Conservation (phyloP, 2,888 invertebrate species). For the Zhuqinia jingwanae region DNA sequence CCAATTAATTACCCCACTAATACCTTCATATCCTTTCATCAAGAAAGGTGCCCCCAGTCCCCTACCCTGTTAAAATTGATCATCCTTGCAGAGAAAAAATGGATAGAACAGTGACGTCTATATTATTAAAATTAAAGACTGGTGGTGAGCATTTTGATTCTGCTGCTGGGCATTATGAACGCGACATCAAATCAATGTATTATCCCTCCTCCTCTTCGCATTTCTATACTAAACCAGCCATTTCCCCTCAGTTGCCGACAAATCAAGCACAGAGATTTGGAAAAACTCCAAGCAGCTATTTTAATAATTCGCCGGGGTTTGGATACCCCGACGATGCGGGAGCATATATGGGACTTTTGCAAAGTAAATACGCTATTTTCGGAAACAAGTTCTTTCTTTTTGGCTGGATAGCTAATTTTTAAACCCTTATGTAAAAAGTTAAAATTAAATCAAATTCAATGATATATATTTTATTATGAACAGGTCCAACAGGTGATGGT, state of each 20-base stretch:
- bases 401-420: too few species aligned
- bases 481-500: constrained; percentile 22
- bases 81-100: not conserved
- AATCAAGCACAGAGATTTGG: not conserved
- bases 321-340: not conserved
- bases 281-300: not conserved
- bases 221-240: not conserved
- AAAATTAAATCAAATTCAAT: too few species aligned
- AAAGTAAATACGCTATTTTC: not conserved
- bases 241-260: not conserved
- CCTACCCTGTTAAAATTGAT: not conserved
- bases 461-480: not conserved
- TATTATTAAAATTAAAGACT: not conserved
- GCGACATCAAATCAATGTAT: not conserved
- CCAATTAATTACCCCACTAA: too few species aligned
- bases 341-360: too few species aligned
- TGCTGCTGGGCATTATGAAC: not conserved
- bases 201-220: not conserved
- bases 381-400: not conserved
- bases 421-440: too few species aligned
- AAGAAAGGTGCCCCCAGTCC: not conserved
- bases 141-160: not conserved
- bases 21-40: too few species aligned
- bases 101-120: not conserved
- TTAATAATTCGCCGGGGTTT: not conserved